Evolutionary conservation across 2,797 vertebrate genomes (phyloP).

Genomic region (Micromesistius poutassou): DNA sequence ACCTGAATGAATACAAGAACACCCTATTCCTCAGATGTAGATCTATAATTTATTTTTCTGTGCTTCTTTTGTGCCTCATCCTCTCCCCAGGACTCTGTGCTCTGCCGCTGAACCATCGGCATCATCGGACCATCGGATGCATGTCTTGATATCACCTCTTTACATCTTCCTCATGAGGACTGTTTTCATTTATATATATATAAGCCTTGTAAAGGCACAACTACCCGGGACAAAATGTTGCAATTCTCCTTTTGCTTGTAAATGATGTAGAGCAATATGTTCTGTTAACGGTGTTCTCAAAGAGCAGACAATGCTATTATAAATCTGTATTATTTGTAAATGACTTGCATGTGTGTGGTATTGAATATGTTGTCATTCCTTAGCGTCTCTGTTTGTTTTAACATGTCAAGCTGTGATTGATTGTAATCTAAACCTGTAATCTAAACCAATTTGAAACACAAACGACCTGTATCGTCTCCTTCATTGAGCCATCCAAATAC

Average conservation of each 20-base stretch:
- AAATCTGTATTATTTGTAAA: constrained; percentile 36
- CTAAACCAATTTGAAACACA: not conserved
- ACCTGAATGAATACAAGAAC: too few species aligned
- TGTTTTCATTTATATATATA: constrained; percentile 16
- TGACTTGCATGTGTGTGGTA: constrained; percentile 22
- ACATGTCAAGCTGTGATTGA: constrained; percentile 26
- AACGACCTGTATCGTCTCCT: constrained; percentile 22
- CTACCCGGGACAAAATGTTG: not conserved
- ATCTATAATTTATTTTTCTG: too few species aligned
- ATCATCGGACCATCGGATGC: constrained; percentile 34
- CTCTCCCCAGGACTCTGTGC: constrained; percentile 18
- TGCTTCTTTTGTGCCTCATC: too few species aligned
- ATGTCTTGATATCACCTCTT: constrained; percentile 45
- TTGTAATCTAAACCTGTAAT: constrained; percentile 24
- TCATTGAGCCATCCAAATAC: not conserved
- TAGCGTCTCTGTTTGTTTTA: constrained; percentile 29
- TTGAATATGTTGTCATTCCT: constrained; percentile 29
- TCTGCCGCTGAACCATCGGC: constrained; percentile 5
- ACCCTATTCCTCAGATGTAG: too few species aligned
- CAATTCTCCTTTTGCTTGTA: not conserved
- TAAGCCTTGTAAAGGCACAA: not conserved
- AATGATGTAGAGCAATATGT: not conserved
- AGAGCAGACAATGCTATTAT: constrained; percentile 1
- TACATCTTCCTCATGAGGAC: constrained; percentile 31
- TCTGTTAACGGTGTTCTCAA: not conserved